These are phyloP conservation scores for Sapajus apella DNA, from an alignment of 2,113 vertebrate genomes.

Conservation along the genomic window DNA sequence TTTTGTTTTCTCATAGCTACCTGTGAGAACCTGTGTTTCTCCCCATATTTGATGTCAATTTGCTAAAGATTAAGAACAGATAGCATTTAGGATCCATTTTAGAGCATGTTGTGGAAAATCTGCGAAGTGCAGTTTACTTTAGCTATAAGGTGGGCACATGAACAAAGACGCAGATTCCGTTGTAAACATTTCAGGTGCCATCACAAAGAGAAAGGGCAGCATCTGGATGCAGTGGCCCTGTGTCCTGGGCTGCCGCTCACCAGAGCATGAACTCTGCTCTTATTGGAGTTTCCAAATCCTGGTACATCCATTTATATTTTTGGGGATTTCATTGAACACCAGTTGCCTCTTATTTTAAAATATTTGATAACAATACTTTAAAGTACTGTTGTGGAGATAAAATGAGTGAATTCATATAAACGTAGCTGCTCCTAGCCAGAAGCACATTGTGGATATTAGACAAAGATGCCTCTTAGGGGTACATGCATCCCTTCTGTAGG, in stretches of 20 bases:
- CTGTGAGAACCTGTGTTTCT: neutral
- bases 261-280: neutral
- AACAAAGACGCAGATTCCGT: neutral
- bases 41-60: neutral
- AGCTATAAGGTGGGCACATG: neutral
- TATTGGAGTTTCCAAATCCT: neutral
- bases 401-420: neutral
- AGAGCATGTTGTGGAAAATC: neutral
- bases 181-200: neutral
- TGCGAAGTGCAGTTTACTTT: neutral
- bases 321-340: neutral
- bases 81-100: neutral
- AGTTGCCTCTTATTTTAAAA: neutral
- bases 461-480: neutral
- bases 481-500: neutral
- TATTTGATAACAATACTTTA: neutral
- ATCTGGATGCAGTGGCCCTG: no score
- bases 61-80: neutral
- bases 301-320: neutral
- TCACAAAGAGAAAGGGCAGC: fast-evolving
- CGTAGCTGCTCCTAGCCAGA: neutral
- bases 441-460: neutral
- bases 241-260: neutral
- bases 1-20: neutral
- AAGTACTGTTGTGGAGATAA: neutral